Evolutionary conservation across 1,140 invertebrate species (phyloP), one percentile per base, ranked within the genome.

Genomic region (Ctenoplectra terminalis): DNA sequence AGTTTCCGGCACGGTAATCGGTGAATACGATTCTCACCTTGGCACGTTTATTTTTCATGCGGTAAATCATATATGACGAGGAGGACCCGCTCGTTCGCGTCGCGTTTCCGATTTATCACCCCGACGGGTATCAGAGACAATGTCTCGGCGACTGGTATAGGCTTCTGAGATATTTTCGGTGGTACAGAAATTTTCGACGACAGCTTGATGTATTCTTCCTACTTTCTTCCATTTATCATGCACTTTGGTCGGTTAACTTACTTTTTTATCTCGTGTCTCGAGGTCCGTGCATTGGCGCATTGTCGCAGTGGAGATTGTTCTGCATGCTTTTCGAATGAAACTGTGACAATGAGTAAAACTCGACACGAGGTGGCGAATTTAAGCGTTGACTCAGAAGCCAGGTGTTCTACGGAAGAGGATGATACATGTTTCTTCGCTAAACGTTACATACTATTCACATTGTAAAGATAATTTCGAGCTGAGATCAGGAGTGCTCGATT

Each of bases 41-140:
- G 69, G 20, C 15, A 23, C 20, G 48, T 70, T 72, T 80, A 87
- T 87, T 87, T 87, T 83, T 87, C 84, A 86, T 43, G n/a, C 20
- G 46, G 71, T 74, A 67, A 76, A 79, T 72, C 69, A 43, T 52
- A 34, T 13, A 52, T 11, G 67, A 79, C 54, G 26, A 63, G 3
- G 1, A 7, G 2, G 29, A 1, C 17, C 52, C 1, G 23, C 8
- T 23, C 26, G 34, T 58, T 40, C 9, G 26, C 13, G 6, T 61
- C 17, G 13, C 17, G 26, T 37, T 52, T 40, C 26, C 34, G 69
- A 72, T 79, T 63, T 61, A 73, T 79, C 69, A 72, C 26, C 13
- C n/a, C 26, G 40, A 37, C 20, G 46, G 31, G n/a, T 29, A 48
- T 50, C 26, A 3, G 23, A 72, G 67, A 72, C 77, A 52, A 50